Conservation (phyloP, 2,888 invertebrate genomes). For the Leptopterna dolabrata region DNA sequence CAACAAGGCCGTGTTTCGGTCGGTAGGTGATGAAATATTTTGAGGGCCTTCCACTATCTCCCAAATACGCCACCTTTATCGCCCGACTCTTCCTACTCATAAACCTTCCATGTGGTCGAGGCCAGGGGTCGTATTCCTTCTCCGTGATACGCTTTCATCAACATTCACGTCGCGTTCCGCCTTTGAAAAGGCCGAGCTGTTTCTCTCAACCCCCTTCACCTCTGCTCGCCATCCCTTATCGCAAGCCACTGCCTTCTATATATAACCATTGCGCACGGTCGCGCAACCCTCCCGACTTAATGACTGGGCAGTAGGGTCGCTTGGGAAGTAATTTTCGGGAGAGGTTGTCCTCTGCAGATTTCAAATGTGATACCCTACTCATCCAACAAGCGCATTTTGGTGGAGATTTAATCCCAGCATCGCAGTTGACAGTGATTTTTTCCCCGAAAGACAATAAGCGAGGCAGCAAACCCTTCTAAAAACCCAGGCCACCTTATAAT, state of each 20-base stretch:
- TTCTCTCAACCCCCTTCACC: neutral
- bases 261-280: neutral
- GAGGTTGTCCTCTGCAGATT: constrained; percentile 32
- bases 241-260: neutral
- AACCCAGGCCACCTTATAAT: no score
- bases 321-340: constrained; percentile 22
- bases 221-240: neutral
- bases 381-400: neutral
- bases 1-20: neutral
- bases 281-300: neutral
- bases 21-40: neutral
- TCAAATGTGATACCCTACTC: constrained; percentile 4
- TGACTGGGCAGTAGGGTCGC: neutral
- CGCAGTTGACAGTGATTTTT: no score
- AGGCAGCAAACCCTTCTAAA: no score
- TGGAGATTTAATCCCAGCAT: neutral
- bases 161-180: neutral
- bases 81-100: neutral
- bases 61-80: neutral
- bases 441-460: no score
- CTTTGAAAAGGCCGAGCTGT: neutral
- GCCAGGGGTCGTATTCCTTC: neutral
- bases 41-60: neutral
- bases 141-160: neutral
- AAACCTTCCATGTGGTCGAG: neutral